phyloP scores from a whole-genome alignment of 2,797 vertebrate genomes.

The Sebastes hopkinsi region DNA sequence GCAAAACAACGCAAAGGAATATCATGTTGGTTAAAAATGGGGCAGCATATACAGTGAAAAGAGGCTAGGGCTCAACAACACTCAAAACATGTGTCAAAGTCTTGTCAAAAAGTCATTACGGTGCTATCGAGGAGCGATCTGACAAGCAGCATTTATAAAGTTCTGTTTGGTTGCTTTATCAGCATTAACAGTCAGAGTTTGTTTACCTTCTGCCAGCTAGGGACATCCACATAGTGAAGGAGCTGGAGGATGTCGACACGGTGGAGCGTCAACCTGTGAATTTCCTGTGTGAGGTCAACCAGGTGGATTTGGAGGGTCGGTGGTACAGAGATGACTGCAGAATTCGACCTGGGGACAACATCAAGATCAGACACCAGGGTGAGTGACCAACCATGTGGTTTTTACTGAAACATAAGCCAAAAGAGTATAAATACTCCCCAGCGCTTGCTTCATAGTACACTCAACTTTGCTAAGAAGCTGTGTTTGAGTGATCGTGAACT shows the following conservation, averaged over 20 bases:
- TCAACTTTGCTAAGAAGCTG: background rate
- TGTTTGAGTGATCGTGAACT: background rate
- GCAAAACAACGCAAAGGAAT: no score
- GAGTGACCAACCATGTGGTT: slow-evolving; percentile 11
- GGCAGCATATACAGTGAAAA: no score
- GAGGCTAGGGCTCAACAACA: no score
- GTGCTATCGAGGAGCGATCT: background rate
- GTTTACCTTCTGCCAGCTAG: slow-evolving; percentile 81
- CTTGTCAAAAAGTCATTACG: background rate
- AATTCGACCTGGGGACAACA: slow-evolving; percentile 86
- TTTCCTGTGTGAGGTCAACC: slow-evolving; percentile 91
- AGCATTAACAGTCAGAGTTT: slow-evolving; percentile 11
- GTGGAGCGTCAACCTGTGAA: slow-evolving; percentile 86
- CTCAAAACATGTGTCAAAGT: no score
- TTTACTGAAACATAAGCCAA: background rate
- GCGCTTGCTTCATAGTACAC: background rate
- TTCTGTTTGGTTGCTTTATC: background rate
- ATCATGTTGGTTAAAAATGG: no score
- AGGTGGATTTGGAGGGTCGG: slow-evolving; percentile 90
- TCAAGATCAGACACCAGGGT: slow-evolving; percentile 92
- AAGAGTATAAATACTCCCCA: background rate
- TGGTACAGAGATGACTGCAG: slow-evolving; percentile 91
- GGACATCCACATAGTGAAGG: slow-evolving; percentile 87
- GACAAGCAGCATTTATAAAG: background rate
- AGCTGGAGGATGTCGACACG: slow-evolving; percentile 89